Evolutionary conservation across 1,140 invertebrate genomes (phyloP).

Genomic region (Lepidurus couesii): DNA sequence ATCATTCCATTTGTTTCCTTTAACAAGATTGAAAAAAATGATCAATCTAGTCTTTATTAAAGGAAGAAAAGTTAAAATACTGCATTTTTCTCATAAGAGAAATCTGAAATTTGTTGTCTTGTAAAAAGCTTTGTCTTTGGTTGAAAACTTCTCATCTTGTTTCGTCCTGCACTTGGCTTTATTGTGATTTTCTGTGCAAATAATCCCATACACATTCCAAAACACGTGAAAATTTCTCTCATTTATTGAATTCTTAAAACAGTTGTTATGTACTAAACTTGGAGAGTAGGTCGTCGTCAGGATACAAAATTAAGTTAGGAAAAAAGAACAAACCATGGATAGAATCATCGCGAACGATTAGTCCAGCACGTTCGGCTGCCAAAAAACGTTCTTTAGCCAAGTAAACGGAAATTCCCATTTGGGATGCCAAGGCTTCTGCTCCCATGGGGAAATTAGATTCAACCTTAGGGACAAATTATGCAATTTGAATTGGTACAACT

Average conservation of each 20-base stretch:
- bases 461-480: conserved; percentile 51
- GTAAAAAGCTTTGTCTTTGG: background rate
- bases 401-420: conserved; percentile 74
- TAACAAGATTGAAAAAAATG: background rate
- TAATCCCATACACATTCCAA: background rate
- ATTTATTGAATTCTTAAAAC: background rate
- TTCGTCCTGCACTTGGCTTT: background rate
- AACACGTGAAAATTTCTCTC: background rate
- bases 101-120: background rate
- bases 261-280: background rate
- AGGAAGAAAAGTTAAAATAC: background rate
- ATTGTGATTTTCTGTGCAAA: conserved; percentile 15
- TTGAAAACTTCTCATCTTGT: background rate
- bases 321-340: conserved; percentile 90
- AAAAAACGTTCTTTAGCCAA: conserved; percentile 80
- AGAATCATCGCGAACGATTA: conserved; percentile 86
- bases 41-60: background rate
- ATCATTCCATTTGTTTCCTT: background rate
- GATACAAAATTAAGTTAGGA: conserved; percentile 66
- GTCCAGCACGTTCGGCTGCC: conserved; percentile 72
- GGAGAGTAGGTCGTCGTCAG: background rate
- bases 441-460: conserved; percentile 66
- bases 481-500: background rate
- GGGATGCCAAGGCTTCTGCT: conserved; percentile 76
- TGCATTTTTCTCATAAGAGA: background rate